phyloP scores from a whole-genome alignment of 1,140 invertebrate genomes.

The Sogatella furcifera region DNA sequence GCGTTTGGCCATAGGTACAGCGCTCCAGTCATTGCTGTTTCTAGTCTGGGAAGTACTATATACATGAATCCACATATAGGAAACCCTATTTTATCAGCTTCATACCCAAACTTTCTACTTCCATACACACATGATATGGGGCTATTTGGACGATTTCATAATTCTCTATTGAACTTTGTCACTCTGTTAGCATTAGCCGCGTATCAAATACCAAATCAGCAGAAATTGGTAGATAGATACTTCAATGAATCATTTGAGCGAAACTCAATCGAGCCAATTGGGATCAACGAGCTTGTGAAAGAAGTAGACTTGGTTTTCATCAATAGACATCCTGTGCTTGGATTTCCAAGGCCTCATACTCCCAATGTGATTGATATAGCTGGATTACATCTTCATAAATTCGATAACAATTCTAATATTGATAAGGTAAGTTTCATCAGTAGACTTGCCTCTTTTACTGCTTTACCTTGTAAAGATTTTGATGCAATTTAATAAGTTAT shows the following conservation, averaged over 20 bases:
- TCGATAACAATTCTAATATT: not conserved
- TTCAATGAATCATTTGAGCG: not conserved
- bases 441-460: too few relatives aligned
- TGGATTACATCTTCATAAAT: conserved; percentile 36
- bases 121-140: not conserved
- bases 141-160: not conserved
- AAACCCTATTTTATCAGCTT: not conserved
- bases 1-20: not conserved
- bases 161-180: not conserved
- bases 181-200: not conserved
- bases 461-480: too few relatives aligned
- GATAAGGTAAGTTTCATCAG: conserved; percentile 5
- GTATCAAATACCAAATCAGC: not conserved
- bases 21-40: not conserved
- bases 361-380: conserved; percentile 43
- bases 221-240: not conserved
- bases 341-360: conserved; percentile 43
- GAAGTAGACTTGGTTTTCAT: conserved; percentile 36
- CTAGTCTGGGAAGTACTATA: not conserved
- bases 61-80: not conserved
- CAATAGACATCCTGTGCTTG: conserved; percentile 48
- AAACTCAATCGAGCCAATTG: not conserved
- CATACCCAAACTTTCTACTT: not conserved
- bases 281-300: not conserved
- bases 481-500: too few relatives aligned